Conservation (phyloP, 2,113 vertebrate genomes). For the Sorex fumeus region DNA sequence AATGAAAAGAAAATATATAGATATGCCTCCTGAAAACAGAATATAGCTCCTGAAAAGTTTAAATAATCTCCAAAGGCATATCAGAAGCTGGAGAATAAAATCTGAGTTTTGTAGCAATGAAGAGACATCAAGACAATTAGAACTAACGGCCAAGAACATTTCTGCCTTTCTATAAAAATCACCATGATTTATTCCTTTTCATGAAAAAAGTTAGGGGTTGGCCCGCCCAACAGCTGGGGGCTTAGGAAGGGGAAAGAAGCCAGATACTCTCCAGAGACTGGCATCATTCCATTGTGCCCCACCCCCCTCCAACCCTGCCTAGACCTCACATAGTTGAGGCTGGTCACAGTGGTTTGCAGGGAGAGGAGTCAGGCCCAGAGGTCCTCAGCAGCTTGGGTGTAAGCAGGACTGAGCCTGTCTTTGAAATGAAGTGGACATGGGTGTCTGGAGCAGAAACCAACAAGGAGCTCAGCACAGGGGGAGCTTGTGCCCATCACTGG, state of each 20-base stretch:
- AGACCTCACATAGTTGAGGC: slow-evolving; percentile 14
- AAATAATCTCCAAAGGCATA: slow-evolving; percentile 16
- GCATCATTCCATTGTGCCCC: too few relatives aligned
- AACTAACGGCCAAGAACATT: slow-evolving; percentile 6
- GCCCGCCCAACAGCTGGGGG: slow-evolving; percentile 20
- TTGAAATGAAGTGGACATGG: slow-evolving; percentile 28
- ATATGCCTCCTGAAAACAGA: not conserved
- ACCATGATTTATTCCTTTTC: slow-evolving; percentile 63
- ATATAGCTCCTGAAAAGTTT: not conserved
- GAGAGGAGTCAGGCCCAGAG: slow-evolving; percentile 1
- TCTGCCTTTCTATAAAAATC: slow-evolving; percentile 50
- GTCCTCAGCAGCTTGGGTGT: not conserved
- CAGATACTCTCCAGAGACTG: not conserved
- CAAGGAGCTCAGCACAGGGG: slow-evolving; percentile 27
- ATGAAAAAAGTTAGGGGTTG: slow-evolving; percentile 39
- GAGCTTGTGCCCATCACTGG: not conserved
- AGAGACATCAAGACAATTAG: slow-evolving; percentile 19
- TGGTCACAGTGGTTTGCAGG: not conserved
- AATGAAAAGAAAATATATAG: not conserved
- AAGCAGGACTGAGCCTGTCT: not conserved
- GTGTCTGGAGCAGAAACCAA: not conserved
- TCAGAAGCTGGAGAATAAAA: slow-evolving; percentile 17
- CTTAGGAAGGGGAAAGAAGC: slow-evolving; percentile 51
- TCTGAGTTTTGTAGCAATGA: slow-evolving; percentile 29
- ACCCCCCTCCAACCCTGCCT: too few relatives aligned